A percentile compares a stretch with the other conserved stretches of the same genome.
phyloP scores from a whole-genome alignment of 2,113 vertebrate genomes.

The Bucco capensis region DNA sequence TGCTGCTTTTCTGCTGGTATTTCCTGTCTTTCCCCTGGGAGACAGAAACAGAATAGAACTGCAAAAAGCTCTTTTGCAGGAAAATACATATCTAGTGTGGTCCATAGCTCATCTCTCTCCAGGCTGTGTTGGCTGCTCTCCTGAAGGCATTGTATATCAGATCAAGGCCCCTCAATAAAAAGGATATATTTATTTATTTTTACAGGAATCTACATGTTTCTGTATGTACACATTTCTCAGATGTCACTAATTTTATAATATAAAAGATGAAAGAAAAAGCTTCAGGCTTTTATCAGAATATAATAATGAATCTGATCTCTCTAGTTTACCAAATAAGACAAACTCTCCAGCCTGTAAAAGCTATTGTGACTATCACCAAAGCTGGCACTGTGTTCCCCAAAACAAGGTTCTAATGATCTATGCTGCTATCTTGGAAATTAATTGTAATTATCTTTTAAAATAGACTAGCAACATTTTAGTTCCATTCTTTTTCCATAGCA shows the following conservation, averaged over 20 bases:
- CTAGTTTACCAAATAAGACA: background rate
- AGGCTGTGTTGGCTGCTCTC: background rate
- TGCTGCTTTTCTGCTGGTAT: background rate
- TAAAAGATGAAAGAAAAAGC: background rate
- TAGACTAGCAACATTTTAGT: background rate
- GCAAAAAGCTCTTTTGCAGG: background rate
- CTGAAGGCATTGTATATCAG: background rate
- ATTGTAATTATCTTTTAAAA: background rate
- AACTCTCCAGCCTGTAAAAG: background rate
- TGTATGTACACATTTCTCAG: background rate
- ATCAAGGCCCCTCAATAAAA: background rate
- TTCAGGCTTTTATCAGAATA: background rate
- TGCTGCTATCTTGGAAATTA: background rate
- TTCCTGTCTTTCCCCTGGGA: background rate
- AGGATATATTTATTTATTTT: background rate
- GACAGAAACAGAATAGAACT: background rate
- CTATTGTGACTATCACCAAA: background rate
- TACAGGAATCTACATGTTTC: background rate
- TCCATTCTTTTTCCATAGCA: background rate
- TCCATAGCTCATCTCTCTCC: background rate
- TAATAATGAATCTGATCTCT: background rate
- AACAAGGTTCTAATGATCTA: background rate
- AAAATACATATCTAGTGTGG: fast-evolving
- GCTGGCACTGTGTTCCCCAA: background rate
- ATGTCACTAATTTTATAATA: background rate